Percentiles rank a stretch among this genome's conserved stretches.
phyloP scores from a whole-genome alignment of 2,888 invertebrate species.

The Dasysyrphus albostriatus region DNA sequence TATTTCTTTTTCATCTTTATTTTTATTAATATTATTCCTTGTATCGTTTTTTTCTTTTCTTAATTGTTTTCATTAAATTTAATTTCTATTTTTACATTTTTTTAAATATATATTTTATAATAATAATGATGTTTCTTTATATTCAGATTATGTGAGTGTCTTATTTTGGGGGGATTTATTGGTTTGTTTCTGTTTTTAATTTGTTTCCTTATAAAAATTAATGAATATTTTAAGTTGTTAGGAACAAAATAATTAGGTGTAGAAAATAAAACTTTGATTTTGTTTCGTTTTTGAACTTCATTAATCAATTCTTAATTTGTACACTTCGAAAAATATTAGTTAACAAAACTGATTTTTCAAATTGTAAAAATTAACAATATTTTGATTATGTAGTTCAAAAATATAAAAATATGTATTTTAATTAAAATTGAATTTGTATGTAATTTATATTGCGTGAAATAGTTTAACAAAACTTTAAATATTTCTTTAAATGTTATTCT shows the following conservation, averaged over 20 bases:
- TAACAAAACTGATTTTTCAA: too few relatives aligned
- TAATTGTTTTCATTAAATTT: constrained; percentile 46
- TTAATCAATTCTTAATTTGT: too few relatives aligned
- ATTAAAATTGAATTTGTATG: neutral
- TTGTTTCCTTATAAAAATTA: constrained; percentile 32
- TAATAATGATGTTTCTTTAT: constrained; percentile 53
- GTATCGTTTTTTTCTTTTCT: constrained; percentile 56
- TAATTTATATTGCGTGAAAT: too few relatives aligned
- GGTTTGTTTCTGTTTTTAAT: constrained; percentile 16
- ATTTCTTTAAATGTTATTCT: neutral
- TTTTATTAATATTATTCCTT: constrained; percentile 67
- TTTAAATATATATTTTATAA: constrained; percentile 24
- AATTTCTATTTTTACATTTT: constrained; percentile 52
- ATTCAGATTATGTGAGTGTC: constrained; percentile 68
- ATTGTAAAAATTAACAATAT: neutral
- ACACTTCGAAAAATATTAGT: too few relatives aligned
- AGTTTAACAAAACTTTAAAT: neutral
- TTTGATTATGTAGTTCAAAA: too few relatives aligned
- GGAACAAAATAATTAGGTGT: neutral
- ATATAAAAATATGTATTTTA: neutral
- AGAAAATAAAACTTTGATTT: neutral
- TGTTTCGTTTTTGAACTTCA: too few relatives aligned
- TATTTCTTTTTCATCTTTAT: constrained; percentile 54
- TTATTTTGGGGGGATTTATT: constrained; percentile 51
- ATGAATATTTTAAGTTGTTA: constrained; percentile 30